These are phyloP conservation scores for Seriola quinqueradiata DNA, from an alignment of 2,113 vertebrate species.

Conservation along the genomic window DNA sequence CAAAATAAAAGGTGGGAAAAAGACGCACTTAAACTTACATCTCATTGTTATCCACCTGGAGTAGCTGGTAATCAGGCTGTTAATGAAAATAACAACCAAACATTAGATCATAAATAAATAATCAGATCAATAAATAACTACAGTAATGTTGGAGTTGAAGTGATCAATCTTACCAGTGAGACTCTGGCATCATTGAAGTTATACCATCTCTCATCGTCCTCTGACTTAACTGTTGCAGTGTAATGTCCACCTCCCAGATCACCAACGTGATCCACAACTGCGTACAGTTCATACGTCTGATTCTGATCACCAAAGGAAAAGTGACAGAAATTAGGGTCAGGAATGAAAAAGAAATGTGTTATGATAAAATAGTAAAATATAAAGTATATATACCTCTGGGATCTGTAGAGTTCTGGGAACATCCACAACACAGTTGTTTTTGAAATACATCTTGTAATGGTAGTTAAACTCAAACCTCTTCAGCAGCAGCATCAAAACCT, in stretches of 20 bases:
- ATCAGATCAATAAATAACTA: too few species aligned
- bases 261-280: constrained; percentile 73
- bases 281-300: constrained; percentile 77
- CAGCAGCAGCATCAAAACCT: constrained; percentile 76
- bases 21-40: constrained; percentile 22
- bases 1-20: too few species aligned
- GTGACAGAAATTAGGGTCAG: background rate
- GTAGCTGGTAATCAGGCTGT: background rate
- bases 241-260: constrained; percentile 72
- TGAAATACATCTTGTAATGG: constrained; percentile 57
- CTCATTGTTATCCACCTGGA: background rate
- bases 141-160: too few species aligned
- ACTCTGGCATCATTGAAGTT: constrained; percentile 56
- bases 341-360: background rate
- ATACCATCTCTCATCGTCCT: constrained; percentile 63
- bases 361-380: background rate
- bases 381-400: constrained; percentile 15
- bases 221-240: constrained; percentile 61
- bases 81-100: background rate
- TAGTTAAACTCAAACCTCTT: constrained; percentile 80
- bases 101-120: background rate
- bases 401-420: constrained; percentile 59
- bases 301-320: constrained; percentile 19
- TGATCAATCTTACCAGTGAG: constrained; percentile 55
- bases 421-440: constrained; percentile 51